phyloP scores from a whole-genome alignment of 2,113 vertebrate species.

The Seriola quinqueradiata region DNA sequence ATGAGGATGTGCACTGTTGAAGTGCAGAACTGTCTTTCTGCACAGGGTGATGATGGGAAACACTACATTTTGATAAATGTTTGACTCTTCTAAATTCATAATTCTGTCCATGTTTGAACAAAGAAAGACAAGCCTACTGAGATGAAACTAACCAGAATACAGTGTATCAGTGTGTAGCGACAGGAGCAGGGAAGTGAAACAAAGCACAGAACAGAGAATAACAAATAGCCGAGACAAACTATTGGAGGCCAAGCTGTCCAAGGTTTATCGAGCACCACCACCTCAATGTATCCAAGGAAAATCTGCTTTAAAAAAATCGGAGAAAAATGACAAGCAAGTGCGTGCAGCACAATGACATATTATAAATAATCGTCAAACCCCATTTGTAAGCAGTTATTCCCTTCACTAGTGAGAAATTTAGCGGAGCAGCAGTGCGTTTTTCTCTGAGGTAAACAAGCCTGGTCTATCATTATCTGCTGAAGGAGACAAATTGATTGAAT shows the following conservation, averaged over 20 bases:
- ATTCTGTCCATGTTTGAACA: not conserved
- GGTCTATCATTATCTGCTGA: not conserved
- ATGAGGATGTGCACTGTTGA: not conserved
- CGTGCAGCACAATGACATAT: not conserved
- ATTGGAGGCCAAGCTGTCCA: not conserved
- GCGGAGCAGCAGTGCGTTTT: not conserved
- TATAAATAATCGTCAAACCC: not conserved
- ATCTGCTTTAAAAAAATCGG: not conserved
- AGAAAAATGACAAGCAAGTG: not conserved
- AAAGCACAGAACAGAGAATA: not conserved
- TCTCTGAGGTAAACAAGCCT: not conserved
- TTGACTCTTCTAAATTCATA: not conserved
- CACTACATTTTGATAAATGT: not conserved
- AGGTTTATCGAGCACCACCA: not conserved
- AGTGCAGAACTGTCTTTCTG: not conserved
- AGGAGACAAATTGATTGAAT: not conserved
- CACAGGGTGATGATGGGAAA: not conserved
- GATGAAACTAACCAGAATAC: not conserved
- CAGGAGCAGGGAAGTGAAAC: constrained; percentile 26
- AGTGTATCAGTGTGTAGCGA: not conserved
- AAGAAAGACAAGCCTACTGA: not conserved
- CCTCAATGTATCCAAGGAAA: not conserved
- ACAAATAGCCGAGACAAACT: constrained; percentile 6
- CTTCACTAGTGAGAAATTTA: not conserved
- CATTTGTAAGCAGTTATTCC: not conserved